A percentile compares a stretch with the other conserved stretches of the same genome.
phyloP scores from a whole-genome alignment of 2,797 vertebrate species.

The Myoxocephalus aenaeus region DNA sequence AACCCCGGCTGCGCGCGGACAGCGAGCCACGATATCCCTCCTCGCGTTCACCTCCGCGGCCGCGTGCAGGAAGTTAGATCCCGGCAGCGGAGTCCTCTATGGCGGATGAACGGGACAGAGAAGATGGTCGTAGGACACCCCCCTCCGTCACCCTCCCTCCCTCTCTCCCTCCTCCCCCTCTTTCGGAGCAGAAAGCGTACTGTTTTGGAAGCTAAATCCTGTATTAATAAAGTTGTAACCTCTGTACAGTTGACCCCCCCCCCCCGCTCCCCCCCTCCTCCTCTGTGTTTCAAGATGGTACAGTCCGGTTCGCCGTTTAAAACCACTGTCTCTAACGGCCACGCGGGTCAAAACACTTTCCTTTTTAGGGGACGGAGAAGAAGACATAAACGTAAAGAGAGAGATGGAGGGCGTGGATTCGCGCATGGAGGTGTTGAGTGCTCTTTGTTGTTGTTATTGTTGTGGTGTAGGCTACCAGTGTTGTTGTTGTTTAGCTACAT shows the following conservation, averaged over 20 bases:
- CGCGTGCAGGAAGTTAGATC: conserved; percentile 75
- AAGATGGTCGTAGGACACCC: conserved; percentile 63
- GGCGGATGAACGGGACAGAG: conserved; percentile 65
- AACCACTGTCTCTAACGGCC: conserved; percentile 16
- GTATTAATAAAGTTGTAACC: conserved; percentile 49
- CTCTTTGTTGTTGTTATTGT: conserved; percentile 37
- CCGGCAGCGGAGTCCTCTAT: conserved; percentile 41
- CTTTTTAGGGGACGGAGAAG: neutral
- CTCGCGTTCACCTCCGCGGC: conserved; percentile 40
- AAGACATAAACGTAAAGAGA: neutral
- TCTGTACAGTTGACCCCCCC: neutral
- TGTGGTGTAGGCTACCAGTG: too few species aligned
- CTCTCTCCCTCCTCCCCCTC: conserved; percentile 36
- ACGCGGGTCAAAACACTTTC: conserved; percentile 10
- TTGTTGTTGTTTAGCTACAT: conserved; percentile 23
- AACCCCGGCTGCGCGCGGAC: conserved; percentile 14
- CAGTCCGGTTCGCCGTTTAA: conserved; percentile 33
- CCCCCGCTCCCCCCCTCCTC: neutral
- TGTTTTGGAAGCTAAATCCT: conserved; percentile 38
- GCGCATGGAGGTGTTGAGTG: neutral
- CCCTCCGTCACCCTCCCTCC: conserved; percentile 2
- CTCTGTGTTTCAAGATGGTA: conserved; percentile 33
- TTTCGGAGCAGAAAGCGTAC: conserved; percentile 28
- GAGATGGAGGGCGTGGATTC: conserved; percentile 28
- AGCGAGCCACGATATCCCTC: conserved; percentile 24